Evolutionary conservation across 2,797 vertebrate genomes (phyloP).

Genomic region (Rachycentron canadum): DNA sequence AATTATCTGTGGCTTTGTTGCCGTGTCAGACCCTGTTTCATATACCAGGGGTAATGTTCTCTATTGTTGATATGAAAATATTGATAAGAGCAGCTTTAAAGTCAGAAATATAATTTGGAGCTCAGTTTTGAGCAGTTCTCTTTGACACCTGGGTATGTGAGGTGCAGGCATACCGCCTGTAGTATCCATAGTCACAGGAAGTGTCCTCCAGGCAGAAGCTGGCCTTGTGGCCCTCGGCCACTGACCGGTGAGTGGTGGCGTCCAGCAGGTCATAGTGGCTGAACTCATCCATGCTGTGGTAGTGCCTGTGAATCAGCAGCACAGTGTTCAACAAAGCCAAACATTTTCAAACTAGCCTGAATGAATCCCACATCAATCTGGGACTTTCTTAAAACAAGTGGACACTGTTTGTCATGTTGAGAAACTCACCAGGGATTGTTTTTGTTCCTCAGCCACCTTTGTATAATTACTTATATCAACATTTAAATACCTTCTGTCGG

Average conservation of each 20-base stretch:
- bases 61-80: not conserved
- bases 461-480: not conserved
- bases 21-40: not conserved
- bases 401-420: not conserved
- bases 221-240: constrained; percentile 98
- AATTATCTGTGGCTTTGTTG: not conserved
- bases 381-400: not conserved
- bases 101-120: not conserved
- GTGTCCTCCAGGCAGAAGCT: constrained; percentile 99
- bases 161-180: constrained; percentile 94
- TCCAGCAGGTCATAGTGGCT: constrained; percentile 98
- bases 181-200: constrained; percentile 97
- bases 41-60: not conserved
- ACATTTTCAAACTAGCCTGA: not conserved
- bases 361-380: not conserved
- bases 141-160: constrained; percentile 87
- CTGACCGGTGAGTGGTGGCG: constrained; percentile 88
- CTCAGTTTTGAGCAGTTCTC: constrained; percentile 6
- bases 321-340: constrained; percentile 20
- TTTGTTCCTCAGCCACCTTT: not conserved
- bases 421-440: not conserved
- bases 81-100: not conserved
- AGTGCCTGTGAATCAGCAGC: constrained; percentile 87
- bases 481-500: not conserved
- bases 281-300: constrained; percentile 99